Conservation (phyloP, 2,888 invertebrate genomes). For the Periphyllus acericola region DNA sequence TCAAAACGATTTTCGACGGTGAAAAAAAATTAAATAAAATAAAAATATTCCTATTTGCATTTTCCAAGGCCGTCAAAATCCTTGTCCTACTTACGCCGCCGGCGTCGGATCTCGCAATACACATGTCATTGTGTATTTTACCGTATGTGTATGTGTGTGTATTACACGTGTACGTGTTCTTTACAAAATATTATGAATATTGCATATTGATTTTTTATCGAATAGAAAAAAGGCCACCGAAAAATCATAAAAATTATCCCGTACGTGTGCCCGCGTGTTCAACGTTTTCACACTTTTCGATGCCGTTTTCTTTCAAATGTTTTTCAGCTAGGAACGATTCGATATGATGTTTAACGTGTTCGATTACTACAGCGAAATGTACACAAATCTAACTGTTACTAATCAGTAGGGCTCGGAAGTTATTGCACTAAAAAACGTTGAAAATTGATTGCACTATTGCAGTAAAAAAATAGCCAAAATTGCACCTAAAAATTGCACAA, state of each 20-base stretch:
- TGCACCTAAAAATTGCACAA: no score
- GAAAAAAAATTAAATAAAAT: not conserved
- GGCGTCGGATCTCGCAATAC: not conserved
- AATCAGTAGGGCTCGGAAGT: no score
- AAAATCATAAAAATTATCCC: not conserved
- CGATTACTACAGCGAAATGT: no score
- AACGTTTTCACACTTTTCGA: slow-evolving; percentile 13
- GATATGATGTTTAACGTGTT: not conserved
- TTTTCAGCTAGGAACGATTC: not conserved
- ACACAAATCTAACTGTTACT: no score
- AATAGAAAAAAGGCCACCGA: not conserved
- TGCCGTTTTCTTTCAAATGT: not conserved
- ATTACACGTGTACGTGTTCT: not conserved
- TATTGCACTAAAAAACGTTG: no score
- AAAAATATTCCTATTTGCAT: slow-evolving; percentile 11
- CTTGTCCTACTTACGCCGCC: slow-evolving; percentile 39
- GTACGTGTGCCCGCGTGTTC: not conserved
- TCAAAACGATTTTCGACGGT: slow-evolving; percentile 13
- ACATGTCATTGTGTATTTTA: not conserved
- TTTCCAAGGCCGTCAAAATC: slow-evolving; percentile 22
- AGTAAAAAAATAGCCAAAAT: no score
- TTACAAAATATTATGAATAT: no score
- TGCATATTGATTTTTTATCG: no score
- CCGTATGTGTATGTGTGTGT: not conserved
- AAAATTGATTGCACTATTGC: no score